phyloP scores from a whole-genome alignment of 2,888 invertebrate genomes.

The Cheilosia pagana region DNA sequence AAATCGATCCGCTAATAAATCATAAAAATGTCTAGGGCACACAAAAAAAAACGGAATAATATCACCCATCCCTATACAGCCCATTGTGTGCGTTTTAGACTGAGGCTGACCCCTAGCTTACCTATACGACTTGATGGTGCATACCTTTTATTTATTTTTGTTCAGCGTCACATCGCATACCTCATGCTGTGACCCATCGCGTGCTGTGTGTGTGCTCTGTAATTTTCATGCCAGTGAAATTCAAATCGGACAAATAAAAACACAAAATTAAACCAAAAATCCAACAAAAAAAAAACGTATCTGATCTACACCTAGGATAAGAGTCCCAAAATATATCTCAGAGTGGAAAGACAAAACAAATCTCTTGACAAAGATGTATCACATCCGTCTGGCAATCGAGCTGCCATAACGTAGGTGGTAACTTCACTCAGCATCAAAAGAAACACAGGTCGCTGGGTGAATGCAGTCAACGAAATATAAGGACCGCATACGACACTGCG shows the following conservation, averaged over 20 bases:
- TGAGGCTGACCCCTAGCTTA: conserved; percentile 31
- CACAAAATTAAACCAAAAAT: conserved; percentile 35
- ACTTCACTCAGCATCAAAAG: conserved; percentile 63
- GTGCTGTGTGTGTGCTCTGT: conserved; percentile 57
- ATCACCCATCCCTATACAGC: conserved; percentile 39
- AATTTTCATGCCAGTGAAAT: conserved; percentile 65
- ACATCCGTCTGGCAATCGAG: conserved; percentile 61
- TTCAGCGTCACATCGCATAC: conserved; percentile 41
- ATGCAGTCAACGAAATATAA: conserved; percentile 22
- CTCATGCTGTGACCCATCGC: conserved; percentile 67
- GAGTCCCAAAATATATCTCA: conserved; percentile 36
- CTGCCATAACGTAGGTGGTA: conserved; percentile 62
- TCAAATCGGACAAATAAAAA: conserved; percentile 44
- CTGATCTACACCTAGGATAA: conserved; percentile 66
- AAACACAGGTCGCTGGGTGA: conserved; percentile 18
- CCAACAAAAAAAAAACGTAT: conserved; percentile 22
- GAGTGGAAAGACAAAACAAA: conserved; percentile 51
- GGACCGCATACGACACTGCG: conserved; percentile 16
- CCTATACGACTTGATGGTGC: conserved; percentile 25
- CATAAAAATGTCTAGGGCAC: conserved; percentile 38
- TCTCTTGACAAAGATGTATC: conserved; percentile 72
- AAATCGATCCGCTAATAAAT: conserved; percentile 69
- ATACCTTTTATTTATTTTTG: conserved; percentile 26
- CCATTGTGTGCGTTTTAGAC: conserved; percentile 13
- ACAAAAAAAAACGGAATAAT: conserved; percentile 8